Evolutionary conservation across 2,888 invertebrate genomes (phyloP).

Genomic region (Mesopsocus fuscifrons): DNA sequence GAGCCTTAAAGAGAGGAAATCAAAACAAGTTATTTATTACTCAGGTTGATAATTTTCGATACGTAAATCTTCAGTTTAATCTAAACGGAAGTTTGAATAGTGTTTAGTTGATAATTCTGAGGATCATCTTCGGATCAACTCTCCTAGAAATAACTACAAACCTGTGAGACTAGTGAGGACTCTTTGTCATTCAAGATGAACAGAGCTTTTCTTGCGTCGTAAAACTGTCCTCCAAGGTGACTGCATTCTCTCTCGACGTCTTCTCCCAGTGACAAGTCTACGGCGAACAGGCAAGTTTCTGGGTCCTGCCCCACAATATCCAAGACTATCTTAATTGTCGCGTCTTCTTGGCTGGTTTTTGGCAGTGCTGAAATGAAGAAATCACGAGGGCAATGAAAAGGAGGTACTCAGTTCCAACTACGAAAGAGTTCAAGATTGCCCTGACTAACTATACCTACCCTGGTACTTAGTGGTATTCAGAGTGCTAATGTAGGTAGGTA

Average conservation of each 20-base stretch:
- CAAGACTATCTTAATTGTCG: neutral
- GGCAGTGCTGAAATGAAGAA: neutral
- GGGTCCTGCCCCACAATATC: neutral
- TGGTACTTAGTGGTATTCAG: too few relatives aligned
- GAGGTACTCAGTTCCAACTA: neutral
- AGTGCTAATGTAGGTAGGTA: too few relatives aligned
- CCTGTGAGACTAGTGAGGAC: constrained; percentile 16
- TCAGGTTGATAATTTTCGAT: too few relatives aligned
- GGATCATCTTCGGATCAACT: too few relatives aligned
- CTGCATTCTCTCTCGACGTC: neutral
- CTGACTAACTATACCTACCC: neutral
- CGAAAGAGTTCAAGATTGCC: neutral
- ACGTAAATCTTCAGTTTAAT: too few relatives aligned
- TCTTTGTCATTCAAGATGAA: constrained; percentile 17
- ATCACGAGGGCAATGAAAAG: neutral
- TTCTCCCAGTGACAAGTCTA: constrained; percentile 1
- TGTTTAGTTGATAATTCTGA: too few relatives aligned
- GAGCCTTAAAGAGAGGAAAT: neutral
- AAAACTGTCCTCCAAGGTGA: constrained; percentile 14
- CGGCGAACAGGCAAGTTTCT: constrained; percentile 9
- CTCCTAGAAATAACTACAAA: too few relatives aligned
- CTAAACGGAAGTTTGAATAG: too few relatives aligned
- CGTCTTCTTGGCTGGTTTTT: neutral
- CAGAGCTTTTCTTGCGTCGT: constrained; percentile 19
- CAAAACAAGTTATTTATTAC: too few relatives aligned